Percentiles rank a stretch among this genome's conserved stretches.
These are phyloP conservation scores for Gymnodraco acuticeps DNA, from an alignment of 2,797 vertebrate species.

Conservation along the genomic window DNA sequence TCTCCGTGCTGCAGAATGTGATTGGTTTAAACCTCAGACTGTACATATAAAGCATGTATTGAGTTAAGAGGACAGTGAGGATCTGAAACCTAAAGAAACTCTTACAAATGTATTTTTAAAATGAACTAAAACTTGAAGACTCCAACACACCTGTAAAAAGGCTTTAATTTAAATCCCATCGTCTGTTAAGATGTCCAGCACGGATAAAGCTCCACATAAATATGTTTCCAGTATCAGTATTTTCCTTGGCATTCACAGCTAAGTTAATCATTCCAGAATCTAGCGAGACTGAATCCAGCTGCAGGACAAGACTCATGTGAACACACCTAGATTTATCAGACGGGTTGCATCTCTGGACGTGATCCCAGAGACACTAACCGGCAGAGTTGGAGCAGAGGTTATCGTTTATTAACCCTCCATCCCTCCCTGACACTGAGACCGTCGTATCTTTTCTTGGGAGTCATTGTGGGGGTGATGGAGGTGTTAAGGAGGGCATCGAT, in stretches of 20 bases:
- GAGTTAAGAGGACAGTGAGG: neutral
- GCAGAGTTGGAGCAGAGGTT: conserved; percentile 50
- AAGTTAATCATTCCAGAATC: conserved; percentile 69
- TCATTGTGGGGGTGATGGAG: neutral
- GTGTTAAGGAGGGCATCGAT: conserved; percentile 41
- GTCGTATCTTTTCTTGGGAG: conserved; percentile 22
- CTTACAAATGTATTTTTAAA: neutral
- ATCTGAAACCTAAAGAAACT: neutral
- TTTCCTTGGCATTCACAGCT: conserved; percentile 42
- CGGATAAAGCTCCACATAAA: conserved; percentile 35
- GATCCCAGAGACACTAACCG: conserved; percentile 48
- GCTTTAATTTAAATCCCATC: conserved; percentile 32
- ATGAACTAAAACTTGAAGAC: neutral
- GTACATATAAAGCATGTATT: conserved; percentile 12
- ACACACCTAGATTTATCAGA: conserved; percentile 67
- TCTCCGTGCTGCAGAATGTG: conserved; percentile 2
- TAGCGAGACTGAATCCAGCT: conserved; percentile 46
- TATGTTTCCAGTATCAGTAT: conserved; percentile 35
- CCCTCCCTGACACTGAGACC: conserved; percentile 18
- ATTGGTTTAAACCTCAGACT: neutral
- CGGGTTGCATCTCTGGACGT: conserved; percentile 65
- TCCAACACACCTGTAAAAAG: conserved; percentile 2
- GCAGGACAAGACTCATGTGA: conserved; percentile 30
- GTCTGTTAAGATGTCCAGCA: conserved; percentile 31
- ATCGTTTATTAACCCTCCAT: conserved; percentile 32